Evolutionary conservation across 1,140 invertebrate species (phyloP).

Genomic region (Lucilia cuprina): DNA sequence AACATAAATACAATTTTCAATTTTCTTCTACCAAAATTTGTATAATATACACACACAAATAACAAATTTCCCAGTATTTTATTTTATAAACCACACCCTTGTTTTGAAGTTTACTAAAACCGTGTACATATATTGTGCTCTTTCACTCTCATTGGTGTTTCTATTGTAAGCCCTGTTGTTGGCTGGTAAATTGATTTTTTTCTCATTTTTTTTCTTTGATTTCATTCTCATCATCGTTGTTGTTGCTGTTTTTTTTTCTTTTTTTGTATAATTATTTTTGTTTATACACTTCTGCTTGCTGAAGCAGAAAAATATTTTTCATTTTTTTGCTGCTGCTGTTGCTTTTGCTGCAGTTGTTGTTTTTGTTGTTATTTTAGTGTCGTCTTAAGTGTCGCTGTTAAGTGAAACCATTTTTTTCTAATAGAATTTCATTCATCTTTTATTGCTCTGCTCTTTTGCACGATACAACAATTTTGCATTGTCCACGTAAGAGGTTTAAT

Average conservation of each 20-base stretch:
- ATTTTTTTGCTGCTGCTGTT: constrained; percentile 41
- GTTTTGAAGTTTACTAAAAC: neutral
- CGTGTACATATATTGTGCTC: neutral
- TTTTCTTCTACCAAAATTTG: neutral
- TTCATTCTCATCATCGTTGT: neutral
- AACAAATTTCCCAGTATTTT: constrained; percentile 41
- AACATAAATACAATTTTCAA: neutral
- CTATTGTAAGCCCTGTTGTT: neutral
- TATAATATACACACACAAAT: neutral
- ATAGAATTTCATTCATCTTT: constrained; percentile 26
- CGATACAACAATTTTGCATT: constrained; percentile 26
- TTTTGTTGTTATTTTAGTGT: constrained; percentile 36
- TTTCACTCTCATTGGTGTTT: neutral
- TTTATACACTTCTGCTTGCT: neutral
- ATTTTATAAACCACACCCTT: constrained; percentile 38
- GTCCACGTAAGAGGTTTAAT: constrained; percentile 57
- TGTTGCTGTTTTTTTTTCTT: neutral
- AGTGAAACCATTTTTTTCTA: constrained; percentile 57
- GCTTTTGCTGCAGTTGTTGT: constrained; percentile 36
- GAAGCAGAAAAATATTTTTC: neutral
- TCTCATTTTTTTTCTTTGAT: neutral
- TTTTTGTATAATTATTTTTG: neutral
- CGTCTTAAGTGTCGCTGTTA: constrained; percentile 54
- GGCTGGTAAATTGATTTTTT: neutral
- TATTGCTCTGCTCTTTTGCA: constrained; percentile 47